Base-by-base conservation (phyloP, 1,140 invertebrate species). In the Drosophila tropicalis region DNA sequence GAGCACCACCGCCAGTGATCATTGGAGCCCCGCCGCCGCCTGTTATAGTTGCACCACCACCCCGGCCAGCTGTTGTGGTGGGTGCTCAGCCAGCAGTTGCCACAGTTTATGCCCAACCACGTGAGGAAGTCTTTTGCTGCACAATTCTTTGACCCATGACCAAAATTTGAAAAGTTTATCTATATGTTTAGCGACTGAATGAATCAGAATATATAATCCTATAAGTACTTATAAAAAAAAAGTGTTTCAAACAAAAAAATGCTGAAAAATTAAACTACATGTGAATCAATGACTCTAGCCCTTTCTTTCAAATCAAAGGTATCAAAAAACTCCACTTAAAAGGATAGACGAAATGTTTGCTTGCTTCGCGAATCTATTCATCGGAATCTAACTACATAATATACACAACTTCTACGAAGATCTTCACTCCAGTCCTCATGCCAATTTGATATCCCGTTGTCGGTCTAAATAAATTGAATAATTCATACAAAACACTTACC, bases 51-150 rank as follows among this genome's bases (percentile, higher is more conserved):
- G 44, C 81, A 12, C 81, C 74, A 4, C 77, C 74, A 2, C 72
- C 75, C 36, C 68, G 67, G 3, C 80, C 64, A 22, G 44, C 81
- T 9, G 80, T 85, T 13, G 68, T 80, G n/a, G 61, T 84, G n/a
- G 67, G 62, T 15, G 72, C 70, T n/a, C 81, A 68, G 36, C 64
- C 67, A 41, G 54, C 56, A 0, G 56, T 76, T 17, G 72, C 73
- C 73, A 70, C 72, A 7, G 74, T 78, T 10, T 78, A 78, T 54
- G 67, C 75, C 34, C 62, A 71, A 9, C 75, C 75, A 40, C 12
- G 47, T 9, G 75, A 76, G 1, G 75, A 78, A 29, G 67, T 78
- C 1, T 34, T 78, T 22, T 78, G 75, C 41, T 78, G 75, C 36
- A 77, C 74, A 4, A 78, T 78, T 66, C 75, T 78, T 39, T 77